phyloP scores from a whole-genome alignment of 1,140 invertebrate species.

The Cephus cinctus region DNA sequence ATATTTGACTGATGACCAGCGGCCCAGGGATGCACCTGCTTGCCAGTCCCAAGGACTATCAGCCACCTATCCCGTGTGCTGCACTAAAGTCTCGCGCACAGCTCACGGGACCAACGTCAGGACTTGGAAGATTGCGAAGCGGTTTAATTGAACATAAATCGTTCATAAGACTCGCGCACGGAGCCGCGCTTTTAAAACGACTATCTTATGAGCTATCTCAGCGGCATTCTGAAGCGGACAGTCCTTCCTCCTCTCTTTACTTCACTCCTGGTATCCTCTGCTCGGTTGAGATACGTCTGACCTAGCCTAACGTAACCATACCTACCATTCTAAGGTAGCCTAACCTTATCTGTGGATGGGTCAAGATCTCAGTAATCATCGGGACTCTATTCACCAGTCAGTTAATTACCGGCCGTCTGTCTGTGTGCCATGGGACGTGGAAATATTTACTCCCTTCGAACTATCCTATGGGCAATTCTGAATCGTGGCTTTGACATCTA shows the following conservation, averaged over 20 bases:
- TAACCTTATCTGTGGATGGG: too few relatives aligned
- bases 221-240: neutral
- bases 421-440: constrained; percentile 13
- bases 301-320: constrained; percentile 5
- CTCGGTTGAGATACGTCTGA: neutral
- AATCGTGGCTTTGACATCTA: neutral
- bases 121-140: constrained; percentile 4
- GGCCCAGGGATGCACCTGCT: too few relatives aligned
- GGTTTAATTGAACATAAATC: constrained; percentile 13
- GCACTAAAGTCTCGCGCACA: too few relatives aligned
- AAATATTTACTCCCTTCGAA: constrained; percentile 1
- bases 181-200: constrained; percentile 7
- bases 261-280: neutral
- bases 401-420: constrained; percentile 19
- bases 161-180: constrained; percentile 9
- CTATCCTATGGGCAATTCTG: neutral
- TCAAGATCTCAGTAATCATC: neutral
- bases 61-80: too few relatives aligned
- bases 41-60: too few relatives aligned
- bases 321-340: too few relatives aligned
- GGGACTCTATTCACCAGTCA: neutral
- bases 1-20: too few relatives aligned
- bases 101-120: neutral
- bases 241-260: neutral
- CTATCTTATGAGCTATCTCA: constrained; percentile 11